These are phyloP conservation scores for Sterna hirundo DNA, from an alignment of 2,113 vertebrate genomes.

Conservation along the genomic window DNA sequence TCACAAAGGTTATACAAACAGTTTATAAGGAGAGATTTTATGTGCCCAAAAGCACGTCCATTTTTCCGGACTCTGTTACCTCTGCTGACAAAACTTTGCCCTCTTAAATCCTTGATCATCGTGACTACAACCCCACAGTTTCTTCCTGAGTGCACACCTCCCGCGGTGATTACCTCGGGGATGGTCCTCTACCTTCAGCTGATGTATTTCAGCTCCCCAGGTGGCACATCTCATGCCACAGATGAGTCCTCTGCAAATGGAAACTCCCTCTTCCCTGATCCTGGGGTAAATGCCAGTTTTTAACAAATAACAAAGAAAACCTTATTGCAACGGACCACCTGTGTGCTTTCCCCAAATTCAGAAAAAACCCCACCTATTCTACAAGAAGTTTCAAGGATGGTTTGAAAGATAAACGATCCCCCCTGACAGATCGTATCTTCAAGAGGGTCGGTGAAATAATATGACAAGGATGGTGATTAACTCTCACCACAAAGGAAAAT, in stretches of 20 bases:
- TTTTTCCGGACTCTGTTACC: not conserved
- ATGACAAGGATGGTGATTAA: constrained; percentile 58
- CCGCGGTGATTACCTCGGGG: not conserved
- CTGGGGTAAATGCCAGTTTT: not conserved
- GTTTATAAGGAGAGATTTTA: not conserved
- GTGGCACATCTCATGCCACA: not conserved
- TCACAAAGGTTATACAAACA: not conserved
- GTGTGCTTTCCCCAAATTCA: not conserved
- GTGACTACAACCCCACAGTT: not conserved
- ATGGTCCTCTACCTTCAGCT: not conserved
- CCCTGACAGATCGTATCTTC: not conserved
- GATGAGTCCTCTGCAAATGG: not conserved
- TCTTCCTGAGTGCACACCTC: not conserved
- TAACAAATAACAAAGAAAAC: not conserved
- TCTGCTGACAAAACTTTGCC: not conserved
- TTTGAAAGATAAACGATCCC: not conserved
- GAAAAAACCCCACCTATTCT: not conserved
- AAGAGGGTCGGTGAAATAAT: constrained; percentile 38
- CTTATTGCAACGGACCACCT: not conserved
- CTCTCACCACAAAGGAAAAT: constrained; percentile 61
- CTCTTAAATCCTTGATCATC: not conserved
- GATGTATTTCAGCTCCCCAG: not conserved
- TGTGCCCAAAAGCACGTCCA: not conserved
- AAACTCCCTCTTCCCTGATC: not conserved
- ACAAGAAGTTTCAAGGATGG: not conserved